Evolutionary conservation across 2,797 vertebrate species (phyloP), one percentile per base, ranked within the genome.

Genomic region (Emydoidea blandingii): DNA sequence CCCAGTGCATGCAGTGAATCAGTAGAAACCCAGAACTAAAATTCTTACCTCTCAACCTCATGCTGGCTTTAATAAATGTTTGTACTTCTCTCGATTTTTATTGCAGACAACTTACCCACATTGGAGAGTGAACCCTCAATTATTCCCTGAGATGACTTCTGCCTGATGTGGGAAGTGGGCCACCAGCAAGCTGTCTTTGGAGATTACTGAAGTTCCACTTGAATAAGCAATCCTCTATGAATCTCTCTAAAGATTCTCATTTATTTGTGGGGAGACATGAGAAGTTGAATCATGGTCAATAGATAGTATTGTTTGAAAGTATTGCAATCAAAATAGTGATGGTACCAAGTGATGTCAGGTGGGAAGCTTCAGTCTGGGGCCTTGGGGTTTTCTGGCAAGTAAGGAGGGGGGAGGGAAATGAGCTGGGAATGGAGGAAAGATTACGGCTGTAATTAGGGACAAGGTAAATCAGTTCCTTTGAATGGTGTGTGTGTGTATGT

Each of bases 321-420:
- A 31, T 94, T 90, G 59, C 34, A n/a, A n/a, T 65, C 62, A n/a
- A 34, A 65, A n/a, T 65, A n/a, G 62, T 86, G 50, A 21, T 0
- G 0, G 68, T 90, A 50, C 31, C 72, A 83, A 53, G 6, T 9
- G 65, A 87, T 37, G 78, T 72, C 83, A 47, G 62, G 2, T 85
- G 89, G 87, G 44, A 83, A 91, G 89, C 14, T 23, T 16, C 44
- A 8, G 86, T 81, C 72, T 27, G 12, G 85, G 83, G 74, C 56
- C 79, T 79, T 84, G 37, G 87, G 37, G 37, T 54, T 92, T 93
- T 86, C 54, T 54, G 49, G 47, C 15, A 74, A 90, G n/a, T 14
- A 92, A 88, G 44, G 34, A 91, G 82, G 12, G 34, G 27, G 29
- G 31, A 6, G 12, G 59, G 29, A 34, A 62, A 62, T 31, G 31